Evolutionary conservation across 2,113 vertebrate species (phyloP).

Genomic region (Notarius quadriscutis): DNA sequence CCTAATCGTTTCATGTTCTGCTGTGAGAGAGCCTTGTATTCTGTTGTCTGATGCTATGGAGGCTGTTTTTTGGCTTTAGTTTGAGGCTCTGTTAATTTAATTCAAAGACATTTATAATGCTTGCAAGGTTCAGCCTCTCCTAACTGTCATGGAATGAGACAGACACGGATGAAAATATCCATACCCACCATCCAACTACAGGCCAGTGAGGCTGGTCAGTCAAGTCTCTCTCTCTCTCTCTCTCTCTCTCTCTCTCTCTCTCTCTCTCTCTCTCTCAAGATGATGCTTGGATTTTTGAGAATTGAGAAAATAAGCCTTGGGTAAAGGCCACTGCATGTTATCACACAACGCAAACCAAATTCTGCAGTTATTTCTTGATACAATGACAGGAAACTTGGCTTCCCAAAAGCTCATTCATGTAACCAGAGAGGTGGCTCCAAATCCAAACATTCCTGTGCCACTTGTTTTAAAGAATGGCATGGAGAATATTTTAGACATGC

Average conservation of each 20-base stretch:
- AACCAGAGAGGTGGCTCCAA: not conserved
- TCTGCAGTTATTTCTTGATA: not conserved
- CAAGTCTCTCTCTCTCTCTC: not conserved
- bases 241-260: not conserved
- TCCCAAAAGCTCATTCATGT: not conserved
- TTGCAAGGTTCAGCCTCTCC: not conserved
- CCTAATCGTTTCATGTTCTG: not conserved
- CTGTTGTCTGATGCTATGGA: not conserved
- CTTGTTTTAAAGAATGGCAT: conserved; percentile 17
- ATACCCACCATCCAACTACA: not conserved
- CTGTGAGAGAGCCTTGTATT: not conserved
- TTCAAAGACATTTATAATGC: not conserved
- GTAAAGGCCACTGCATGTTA: conserved; percentile 26
- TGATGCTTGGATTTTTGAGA: conserved; percentile 16
- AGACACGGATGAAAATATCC: not conserved
- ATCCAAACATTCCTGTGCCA: conserved; percentile 35
- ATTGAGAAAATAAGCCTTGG: conserved; percentile 17
- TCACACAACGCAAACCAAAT: conserved; percentile 1
- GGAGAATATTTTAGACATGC: not conserved
- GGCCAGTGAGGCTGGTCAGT: not conserved
- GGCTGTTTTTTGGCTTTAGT: too few relatives aligned
- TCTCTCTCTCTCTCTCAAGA: not conserved
- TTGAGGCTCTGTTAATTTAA: not conserved
- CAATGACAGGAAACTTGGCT: not conserved
- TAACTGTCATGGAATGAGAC: not conserved